Percentiles rank a stretch among this genome's conserved stretches.
Conservation (phyloP, 2,113 vertebrate genomes). For the rabbit (Oryctolagus cuniculus) region DNA sequence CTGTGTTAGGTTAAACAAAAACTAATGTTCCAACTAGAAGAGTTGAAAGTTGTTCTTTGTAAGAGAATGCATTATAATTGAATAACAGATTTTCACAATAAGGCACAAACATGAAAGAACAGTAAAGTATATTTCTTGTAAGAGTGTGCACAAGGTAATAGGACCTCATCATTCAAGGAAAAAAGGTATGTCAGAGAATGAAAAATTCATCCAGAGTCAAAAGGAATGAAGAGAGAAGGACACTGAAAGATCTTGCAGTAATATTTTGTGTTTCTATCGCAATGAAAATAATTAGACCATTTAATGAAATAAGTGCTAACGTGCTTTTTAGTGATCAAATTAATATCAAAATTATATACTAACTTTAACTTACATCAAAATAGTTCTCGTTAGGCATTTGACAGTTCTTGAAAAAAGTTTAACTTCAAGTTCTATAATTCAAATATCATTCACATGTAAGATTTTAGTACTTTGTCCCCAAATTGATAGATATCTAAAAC, state of each 20-base stretch:
- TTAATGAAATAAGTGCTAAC: conserved; percentile 1
- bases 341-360: not conserved
- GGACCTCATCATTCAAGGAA: not conserved
- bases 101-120: not conserved
- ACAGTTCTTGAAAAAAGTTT: conserved; percentile 12
- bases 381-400: not conserved
- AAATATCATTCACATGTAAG: not conserved
- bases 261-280: not conserved
- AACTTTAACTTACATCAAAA: conserved; percentile 9
- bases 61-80: not conserved
- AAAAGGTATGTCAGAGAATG: not conserved
- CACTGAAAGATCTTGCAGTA: not conserved
- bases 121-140: not conserved
- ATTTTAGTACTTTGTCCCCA: conserved; percentile 13
- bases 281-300: not conserved
- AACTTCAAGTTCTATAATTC: not conserved
- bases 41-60: not conserved
- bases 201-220: not conserved
- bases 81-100: not conserved
- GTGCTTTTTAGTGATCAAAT: not conserved
- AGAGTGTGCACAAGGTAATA: not conserved
- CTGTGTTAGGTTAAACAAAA: not conserved
- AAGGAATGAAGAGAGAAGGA: not conserved
- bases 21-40: not conserved
- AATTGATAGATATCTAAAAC: conserved; percentile 48